A percentile compares a stretch with the other conserved stretches of the same genome.
Evolutionary conservation across 2,888 invertebrate species (phyloP).

Genomic region (Andricus quercusramuli): DNA sequence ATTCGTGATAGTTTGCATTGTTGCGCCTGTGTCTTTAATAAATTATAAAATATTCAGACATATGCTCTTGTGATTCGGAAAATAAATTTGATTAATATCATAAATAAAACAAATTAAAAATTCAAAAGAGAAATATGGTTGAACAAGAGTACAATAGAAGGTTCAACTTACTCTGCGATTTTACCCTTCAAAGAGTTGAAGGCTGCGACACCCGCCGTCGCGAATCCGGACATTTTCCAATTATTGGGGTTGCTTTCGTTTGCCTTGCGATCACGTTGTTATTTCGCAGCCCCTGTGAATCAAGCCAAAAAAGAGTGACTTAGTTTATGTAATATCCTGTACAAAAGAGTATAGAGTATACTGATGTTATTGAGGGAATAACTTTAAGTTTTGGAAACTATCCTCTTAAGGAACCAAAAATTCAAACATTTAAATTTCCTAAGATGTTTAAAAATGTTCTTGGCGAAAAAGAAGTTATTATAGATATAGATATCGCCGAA

Average conservation of each 20-base stretch:
- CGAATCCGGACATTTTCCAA: conserved; percentile 78
- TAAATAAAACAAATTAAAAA: not conserved
- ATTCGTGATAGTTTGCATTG: conserved; percentile 79
- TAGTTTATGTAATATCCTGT: too few relatives aligned
- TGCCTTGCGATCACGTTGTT: conserved; percentile 65
- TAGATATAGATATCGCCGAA: too few relatives aligned
- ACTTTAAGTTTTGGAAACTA: too few relatives aligned
- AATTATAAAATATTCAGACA: not conserved
- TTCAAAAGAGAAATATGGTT: not conserved
- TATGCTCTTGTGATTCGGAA: not conserved
- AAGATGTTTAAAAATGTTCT: too few relatives aligned
- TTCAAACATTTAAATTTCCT: too few relatives aligned
- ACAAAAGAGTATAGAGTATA: too few relatives aligned
- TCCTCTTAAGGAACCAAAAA: too few relatives aligned
- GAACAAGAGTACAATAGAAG: conserved; percentile 22
- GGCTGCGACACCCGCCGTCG: conserved; percentile 76
- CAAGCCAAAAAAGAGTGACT: too few relatives aligned
- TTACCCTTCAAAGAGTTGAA: conserved; percentile 73
- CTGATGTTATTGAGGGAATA: too few relatives aligned
- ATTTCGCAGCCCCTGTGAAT: conserved; percentile 73
- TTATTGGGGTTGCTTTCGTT: conserved; percentile 77
- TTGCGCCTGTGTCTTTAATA: conserved; percentile 44
- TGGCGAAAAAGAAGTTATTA: too few relatives aligned
- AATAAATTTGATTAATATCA: not conserved
- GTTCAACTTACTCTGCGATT: conserved; percentile 69